Evolutionary conservation across 2,888 invertebrate species (phyloP), one percentile per base, ranked within the genome.

Genomic region (Chymomyza amoena): DNA sequence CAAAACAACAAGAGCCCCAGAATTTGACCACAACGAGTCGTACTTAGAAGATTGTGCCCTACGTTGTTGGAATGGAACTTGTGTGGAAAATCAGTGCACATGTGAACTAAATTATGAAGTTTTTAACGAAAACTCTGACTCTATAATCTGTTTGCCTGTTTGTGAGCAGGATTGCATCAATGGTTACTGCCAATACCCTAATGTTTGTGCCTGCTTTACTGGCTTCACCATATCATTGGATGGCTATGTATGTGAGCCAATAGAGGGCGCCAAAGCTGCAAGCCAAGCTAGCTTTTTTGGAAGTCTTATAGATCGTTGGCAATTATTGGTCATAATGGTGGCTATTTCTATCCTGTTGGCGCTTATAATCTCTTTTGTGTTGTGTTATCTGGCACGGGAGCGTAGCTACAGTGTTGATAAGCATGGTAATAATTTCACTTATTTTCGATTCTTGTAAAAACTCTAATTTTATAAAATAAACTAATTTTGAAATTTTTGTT

Each of bases 41-140:
- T 7, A 32, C 2, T 13, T 4, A 13, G 13, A 6, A 18, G 10
- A 10, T 0, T 83, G 87, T n/a, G 20, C 18, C 0, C 13, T 62
- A 15, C 51, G 36, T 4, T 83, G 82, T 36, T 65, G 28, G 66
- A 83, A 83, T 63, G 87, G 82, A 60, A 78, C 69, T 6, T 83
- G 87, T 28, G 1, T 72, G 2, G 50, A 60, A 13, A 79, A 63
- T 0, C 13, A 62, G 28, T 83, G 82, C 15, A 57, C 4, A 0
- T 83, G 82, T 54, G 6, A 16, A 9, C 4, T 7, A 2, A 63
- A 70, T 50, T 81, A 78, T 45, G 69, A 6, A 25, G 18, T 18
- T 10, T 71, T 77, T 56, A 3, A 9, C 6, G 32, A 0, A 0
- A 61, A 74, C 36, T 0, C 18, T 13, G 28, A 52, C 0, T 57